These are phyloP conservation scores for Popillia japonica DNA, from an alignment of 1,140 invertebrate genomes.

Conservation along the genomic window DNA sequence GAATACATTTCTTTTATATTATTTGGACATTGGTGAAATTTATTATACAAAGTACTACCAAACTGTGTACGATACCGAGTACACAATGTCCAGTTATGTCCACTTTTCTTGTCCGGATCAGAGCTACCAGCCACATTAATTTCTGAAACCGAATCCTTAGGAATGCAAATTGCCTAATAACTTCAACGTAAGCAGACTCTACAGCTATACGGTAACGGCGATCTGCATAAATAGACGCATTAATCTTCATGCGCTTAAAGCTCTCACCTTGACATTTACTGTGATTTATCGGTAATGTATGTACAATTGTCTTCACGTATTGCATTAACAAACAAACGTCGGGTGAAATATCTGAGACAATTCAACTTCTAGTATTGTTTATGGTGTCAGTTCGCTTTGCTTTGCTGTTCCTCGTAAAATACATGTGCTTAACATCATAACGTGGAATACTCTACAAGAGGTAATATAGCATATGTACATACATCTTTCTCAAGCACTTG, in stretches of 20 bases:
- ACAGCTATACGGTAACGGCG: background rate
- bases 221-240: background rate
- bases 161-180: background rate
- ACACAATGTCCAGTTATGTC: background rate
- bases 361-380: background rate
- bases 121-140: background rate
- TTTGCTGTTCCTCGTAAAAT: background rate
- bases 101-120: background rate
- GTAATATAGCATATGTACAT: background rate
- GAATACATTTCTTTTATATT: background rate
- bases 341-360: conserved; percentile 1
- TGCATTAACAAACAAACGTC: conserved; percentile 1
- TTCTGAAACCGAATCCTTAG: conserved; percentile 5
- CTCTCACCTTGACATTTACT: background rate
- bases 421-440: background rate
- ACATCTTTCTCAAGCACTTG: too few relatives aligned
- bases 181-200: background rate
- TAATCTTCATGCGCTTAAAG: background rate
- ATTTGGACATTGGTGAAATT: background rate
- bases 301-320: too few relatives aligned
- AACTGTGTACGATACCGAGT: background rate
- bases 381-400: background rate
- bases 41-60: background rate
- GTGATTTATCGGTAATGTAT: background rate
- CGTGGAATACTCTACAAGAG: background rate